Base-by-base conservation (phyloP, 2,113 vertebrate species). In the Zosterops borbonicus region DNA sequence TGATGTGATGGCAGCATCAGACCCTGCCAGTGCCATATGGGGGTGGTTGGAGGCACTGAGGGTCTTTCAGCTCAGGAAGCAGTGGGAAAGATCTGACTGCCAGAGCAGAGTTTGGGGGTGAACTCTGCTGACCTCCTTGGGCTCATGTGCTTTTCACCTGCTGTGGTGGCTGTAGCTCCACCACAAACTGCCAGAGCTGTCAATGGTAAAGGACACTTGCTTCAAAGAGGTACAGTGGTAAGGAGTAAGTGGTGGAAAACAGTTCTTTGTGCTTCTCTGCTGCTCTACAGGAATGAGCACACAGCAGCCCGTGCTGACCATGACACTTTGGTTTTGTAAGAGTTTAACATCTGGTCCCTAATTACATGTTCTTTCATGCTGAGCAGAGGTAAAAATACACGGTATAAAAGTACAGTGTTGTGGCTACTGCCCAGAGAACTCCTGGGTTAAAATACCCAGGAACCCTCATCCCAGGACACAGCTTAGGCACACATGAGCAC, bases 11-110 rank as follows among this genome's bases (percentile, higher is more conserved):
- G 42, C 19, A 42, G 4, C 22, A 20, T 16, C 41, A 31, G 58
- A 58, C 17, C 11, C 28, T 1, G 2, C 19, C 56, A 23, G 1
- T 60, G 59, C 80, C 27, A 5, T 11, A 0, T 0, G 3, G 25
- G 11, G 7, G 3, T 6, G 7, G 3, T 0, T 44, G 74, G 46
- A 53, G 42, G 31, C 33, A 31, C 5, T 6, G 41, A 41, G n/a
- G 14, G 14, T 75, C 20, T 59, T 56, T 60, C 41, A 37, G 25
- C 28, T 53, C 28, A 5, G 17, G 50, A 31, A 89, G 24, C 23
- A 52, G 9, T 35, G 78, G 56, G 28, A 39, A 84, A 59, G 22
- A 4, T 27, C 79, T 80, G 68, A 11, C 25, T 39, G 53, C 62
- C 13, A 49, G 56, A 53, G 67, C 68, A 86, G 71, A 46, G n/a